These are phyloP conservation scores for Ochotona princeps DNA, from an alignment of 2,113 vertebrate genomes.

Conservation along the genomic window DNA sequence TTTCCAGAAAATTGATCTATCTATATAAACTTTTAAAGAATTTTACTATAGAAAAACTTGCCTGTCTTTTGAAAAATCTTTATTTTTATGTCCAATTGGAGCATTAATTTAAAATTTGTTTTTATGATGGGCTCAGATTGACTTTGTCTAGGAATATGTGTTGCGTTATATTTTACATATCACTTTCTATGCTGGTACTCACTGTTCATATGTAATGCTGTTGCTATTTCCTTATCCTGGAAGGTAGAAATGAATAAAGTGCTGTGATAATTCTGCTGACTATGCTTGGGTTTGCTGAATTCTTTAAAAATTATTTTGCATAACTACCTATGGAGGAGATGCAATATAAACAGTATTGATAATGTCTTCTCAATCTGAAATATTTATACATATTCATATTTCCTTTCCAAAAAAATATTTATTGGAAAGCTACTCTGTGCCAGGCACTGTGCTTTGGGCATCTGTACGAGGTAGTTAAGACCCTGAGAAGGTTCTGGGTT, in stretches of 20 bases:
- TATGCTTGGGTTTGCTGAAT: not conserved
- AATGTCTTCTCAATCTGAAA: not conserved
- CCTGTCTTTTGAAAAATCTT: not conserved
- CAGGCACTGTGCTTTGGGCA: not conserved
- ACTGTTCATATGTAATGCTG: not conserved
- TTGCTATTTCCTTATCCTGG: not conserved
- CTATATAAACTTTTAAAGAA: not conserved
- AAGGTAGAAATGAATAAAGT: not conserved
- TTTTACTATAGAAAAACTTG: not conserved
- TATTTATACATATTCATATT: not conserved
- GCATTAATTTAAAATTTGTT: not conserved
- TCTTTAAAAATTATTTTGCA: conserved; percentile 56
- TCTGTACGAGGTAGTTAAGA: not conserved
- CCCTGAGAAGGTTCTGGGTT: not conserved
- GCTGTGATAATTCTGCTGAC: conserved; percentile 20
- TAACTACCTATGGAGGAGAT: not conserved
- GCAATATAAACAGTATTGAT: not conserved
- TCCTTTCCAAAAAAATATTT: not conserved
- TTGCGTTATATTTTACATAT: not conserved
- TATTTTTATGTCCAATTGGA: not conserved
- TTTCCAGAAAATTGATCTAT: not conserved
- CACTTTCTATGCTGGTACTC: not conserved
- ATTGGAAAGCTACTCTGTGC: not conserved
- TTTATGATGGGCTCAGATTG: not conserved
- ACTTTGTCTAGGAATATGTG: not conserved